Evolutionary conservation across 2,797 vertebrate genomes (phyloP).

Genomic region (Acipenser ruthenus): DNA sequence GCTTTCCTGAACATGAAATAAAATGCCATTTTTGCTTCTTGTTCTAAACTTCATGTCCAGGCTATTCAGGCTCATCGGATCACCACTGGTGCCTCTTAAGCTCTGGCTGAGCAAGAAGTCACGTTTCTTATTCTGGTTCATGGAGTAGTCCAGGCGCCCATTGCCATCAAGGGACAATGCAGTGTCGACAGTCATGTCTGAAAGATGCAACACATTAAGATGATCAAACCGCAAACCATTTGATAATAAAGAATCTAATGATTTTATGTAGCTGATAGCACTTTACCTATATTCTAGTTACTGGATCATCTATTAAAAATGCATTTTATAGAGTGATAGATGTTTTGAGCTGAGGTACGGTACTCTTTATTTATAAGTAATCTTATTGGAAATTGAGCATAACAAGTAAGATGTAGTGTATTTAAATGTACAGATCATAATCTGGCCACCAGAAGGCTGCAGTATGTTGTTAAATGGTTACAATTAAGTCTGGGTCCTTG

Average conservation of each 20-base stretch:
- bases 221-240: conserved; percentile 27
- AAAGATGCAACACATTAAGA: conserved; percentile 1
- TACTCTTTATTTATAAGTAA: too few species aligned
- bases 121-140: conserved; percentile 76
- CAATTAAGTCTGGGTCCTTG: too few species aligned
- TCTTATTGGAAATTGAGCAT: too few species aligned
- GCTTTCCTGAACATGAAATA: conserved; percentile 86
- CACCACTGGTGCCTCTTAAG: conserved; percentile 31
- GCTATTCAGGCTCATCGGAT: conserved; percentile 39
- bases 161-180: conserved; percentile 86
- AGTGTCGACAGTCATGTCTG: conserved; percentile 83
- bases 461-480: too few species aligned
- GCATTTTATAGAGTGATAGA: too few species aligned
- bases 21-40: conserved; percentile 76
- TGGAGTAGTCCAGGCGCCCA: conserved; percentile 79
- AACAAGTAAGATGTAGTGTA: too few species aligned
- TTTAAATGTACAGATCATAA: too few species aligned
- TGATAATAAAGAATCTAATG: conserved; percentile 4
- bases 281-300: background rate
- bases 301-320: background rate
- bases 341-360: too few species aligned
- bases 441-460: too few species aligned
- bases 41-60: conserved; percentile 93
- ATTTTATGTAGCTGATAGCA: conserved; percentile 15
- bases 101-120: conserved; percentile 66